phyloP scores from a whole-genome alignment of 2,888 invertebrate species.

The Spisula solida region DNA sequence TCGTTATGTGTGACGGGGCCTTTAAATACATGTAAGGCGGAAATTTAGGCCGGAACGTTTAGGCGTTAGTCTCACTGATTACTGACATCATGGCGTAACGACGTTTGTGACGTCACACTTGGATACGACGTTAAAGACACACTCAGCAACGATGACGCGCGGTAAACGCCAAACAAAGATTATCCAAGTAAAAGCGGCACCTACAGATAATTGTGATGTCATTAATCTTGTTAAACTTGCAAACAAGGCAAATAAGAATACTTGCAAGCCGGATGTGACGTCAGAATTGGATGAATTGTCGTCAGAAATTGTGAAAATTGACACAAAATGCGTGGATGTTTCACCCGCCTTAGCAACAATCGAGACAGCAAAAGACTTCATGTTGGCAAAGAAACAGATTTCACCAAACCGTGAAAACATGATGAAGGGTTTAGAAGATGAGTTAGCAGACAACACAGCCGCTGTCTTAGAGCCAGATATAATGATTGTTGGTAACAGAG shows the following conservation, averaged over 20 bases:
- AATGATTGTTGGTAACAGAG: not conserved
- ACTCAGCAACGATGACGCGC: no score
- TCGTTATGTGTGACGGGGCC: no score
- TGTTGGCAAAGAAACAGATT: not conserved
- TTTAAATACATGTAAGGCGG: no score
- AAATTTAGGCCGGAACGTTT: slow-evolving; percentile 85
- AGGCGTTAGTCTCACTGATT: slow-evolving; percentile 29
- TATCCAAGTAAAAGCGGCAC: no score
- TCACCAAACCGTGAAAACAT: not conserved
- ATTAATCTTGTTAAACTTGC: no score
- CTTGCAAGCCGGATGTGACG: not conserved
- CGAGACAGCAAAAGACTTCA: not conserved
- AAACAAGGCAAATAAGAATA: not conserved
- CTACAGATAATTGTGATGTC: no score
- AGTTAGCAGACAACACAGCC: no score
- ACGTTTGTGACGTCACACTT: no score
- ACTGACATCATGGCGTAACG: not conserved
- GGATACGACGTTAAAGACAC: no score
- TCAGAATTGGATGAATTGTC: not conserved
- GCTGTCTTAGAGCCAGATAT: no score
- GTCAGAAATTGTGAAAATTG: not conserved
- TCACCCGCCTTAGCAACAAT: not conserved
- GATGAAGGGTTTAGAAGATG: not conserved
- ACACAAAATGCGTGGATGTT: not conserved
- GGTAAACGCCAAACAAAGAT: no score